These are phyloP conservation scores for Amorpha juglandis DNA, from an alignment of 2,888 invertebrate species.

Conservation along the genomic window DNA sequence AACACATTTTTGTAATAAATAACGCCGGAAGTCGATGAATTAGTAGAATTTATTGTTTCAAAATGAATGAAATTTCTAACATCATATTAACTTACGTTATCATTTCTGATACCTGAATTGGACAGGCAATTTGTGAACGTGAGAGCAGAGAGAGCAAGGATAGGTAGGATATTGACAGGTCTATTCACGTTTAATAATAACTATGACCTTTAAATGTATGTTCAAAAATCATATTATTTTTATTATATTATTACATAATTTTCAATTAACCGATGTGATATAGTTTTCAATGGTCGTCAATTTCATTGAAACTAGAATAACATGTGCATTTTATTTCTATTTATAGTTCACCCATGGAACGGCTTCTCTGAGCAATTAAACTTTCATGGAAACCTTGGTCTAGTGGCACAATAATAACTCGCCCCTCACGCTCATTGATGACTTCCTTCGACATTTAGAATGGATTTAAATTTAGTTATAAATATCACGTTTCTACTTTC, in stretches of 20 bases:
- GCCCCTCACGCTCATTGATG: conserved; percentile 1
- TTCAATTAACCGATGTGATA: too few relatives aligned
- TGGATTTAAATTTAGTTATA: not conserved
- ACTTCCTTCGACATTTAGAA: conserved; percentile 7
- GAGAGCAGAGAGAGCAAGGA: too few relatives aligned
- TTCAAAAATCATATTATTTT: too few relatives aligned
- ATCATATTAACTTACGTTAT: not conserved
- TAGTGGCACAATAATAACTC: conserved; percentile 42
- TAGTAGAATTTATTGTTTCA: not conserved
- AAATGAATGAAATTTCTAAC: not conserved
- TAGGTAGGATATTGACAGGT: too few relatives aligned
- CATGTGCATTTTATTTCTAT: not conserved
- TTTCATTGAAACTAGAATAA: not conserved
- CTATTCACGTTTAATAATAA: too few relatives aligned
- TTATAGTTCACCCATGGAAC: not conserved
- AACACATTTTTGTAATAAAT: conserved; percentile 42
- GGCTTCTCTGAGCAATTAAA: conserved; percentile 32
- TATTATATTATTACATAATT: too few relatives aligned
- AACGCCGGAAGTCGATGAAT: conserved; percentile 13
- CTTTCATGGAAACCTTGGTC: conserved; percentile 50
- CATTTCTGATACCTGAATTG: too few relatives aligned
- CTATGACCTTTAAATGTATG: too few relatives aligned
- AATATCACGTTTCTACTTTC: too few relatives aligned
- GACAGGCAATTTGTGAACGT: too few relatives aligned
- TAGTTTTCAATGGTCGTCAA: too few relatives aligned